phyloP scores from a whole-genome alignment of 2,113 vertebrate species.

The Tachysurus vachellii region DNA sequence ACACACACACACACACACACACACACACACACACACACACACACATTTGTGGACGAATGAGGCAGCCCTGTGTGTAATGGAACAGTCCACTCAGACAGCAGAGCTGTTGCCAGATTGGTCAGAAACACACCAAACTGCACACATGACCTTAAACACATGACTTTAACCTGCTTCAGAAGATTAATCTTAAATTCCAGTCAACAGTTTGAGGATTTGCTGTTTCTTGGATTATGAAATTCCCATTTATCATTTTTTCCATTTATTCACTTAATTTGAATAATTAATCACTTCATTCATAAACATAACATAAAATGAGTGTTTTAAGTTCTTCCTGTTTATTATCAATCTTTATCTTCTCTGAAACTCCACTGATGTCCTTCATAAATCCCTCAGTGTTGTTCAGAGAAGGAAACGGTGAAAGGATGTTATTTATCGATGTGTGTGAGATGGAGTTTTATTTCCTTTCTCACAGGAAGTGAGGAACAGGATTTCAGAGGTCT shows the following conservation, averaged over 20 bases:
- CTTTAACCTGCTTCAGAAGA: neutral
- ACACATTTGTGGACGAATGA: neutral
- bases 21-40: neutral
- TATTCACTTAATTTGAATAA: neutral
- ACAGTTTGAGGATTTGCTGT: neutral
- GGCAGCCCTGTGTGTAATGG: neutral
- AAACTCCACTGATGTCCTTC: neutral
- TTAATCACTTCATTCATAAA: neutral
- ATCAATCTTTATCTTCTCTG: neutral
- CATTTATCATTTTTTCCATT: neutral
- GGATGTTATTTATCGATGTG: neutral
- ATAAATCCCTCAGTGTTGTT: neutral
- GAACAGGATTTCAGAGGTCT: conserved; percentile 62
- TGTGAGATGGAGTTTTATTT: conserved; percentile 36
- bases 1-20: neutral
- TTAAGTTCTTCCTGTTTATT: neutral
- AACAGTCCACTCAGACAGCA: neutral
- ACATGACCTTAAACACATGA: neutral
- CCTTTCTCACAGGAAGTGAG: conserved; percentile 67
- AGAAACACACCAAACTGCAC: neutral
- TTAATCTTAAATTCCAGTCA: neutral
- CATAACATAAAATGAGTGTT: neutral
- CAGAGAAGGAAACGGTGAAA: conserved; percentile 14
- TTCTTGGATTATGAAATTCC: neutral
- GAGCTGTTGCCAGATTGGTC: neutral